A percentile compares a stretch with the other conserved stretches of the same genome.
Conservation (phyloP, 2,113 vertebrate species). For the Cynopterus brachyotis region DNA sequence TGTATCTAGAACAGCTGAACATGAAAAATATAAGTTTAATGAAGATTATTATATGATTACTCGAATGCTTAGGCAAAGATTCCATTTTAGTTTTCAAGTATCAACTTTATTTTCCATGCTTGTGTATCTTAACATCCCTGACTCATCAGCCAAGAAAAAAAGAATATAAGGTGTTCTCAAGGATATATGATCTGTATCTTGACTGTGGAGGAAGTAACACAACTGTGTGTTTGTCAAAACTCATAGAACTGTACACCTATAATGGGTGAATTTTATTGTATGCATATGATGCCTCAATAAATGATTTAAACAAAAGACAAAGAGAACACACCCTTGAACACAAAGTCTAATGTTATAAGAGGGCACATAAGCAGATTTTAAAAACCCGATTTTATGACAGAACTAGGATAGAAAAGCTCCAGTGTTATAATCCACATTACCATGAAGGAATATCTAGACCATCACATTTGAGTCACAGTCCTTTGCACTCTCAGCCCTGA, state of each 20-base stretch:
- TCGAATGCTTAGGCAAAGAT: slow-evolving; percentile 8
- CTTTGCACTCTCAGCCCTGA: neutral
- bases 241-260: neutral
- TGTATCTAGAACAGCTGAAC: neutral
- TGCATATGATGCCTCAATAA: neutral
- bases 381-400: slow-evolving; percentile 1
- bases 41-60: neutral
- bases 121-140: neutral
- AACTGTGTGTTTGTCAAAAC: neutral
- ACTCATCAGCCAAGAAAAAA: neutral
- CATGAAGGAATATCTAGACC: neutral
- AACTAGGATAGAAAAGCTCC: neutral
- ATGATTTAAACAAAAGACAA: neutral
- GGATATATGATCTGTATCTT: neutral
- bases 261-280: neutral
- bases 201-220: neutral
- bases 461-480: neutral
- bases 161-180: neutral
- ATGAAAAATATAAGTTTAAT: neutral
- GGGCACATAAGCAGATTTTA: neutral
- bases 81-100: slow-evolving; percentile 16
- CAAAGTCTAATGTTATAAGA: neutral
- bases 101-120: neutral
- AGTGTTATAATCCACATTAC: neutral
- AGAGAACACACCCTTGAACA: neutral